phyloP scores from a whole-genome alignment of 2,888 invertebrate genomes.

The Nomada goodeniana region DNA sequence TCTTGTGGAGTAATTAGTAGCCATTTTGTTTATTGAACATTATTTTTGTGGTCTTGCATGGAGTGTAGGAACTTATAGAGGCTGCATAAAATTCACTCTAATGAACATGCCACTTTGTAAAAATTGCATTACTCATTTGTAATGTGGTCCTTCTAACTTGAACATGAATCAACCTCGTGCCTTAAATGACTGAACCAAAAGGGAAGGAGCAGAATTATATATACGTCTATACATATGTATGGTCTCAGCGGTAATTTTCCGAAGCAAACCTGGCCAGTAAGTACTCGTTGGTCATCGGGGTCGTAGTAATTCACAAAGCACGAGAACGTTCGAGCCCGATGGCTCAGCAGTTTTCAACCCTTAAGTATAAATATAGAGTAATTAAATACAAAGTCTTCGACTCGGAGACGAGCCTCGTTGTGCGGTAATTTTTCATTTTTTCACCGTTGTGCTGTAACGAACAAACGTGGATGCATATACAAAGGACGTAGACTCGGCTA shows the following conservation, averaged over 20 bases:
- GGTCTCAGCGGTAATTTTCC: constrained; percentile 26
- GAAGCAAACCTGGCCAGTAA: constrained; percentile 19
- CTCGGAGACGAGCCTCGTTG: background rate
- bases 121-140: no score
- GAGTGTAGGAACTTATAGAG: no score
- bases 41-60: no score
- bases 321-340: constrained; percentile 4
- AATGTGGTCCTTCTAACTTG: no score
- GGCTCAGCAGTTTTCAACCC: background rate
- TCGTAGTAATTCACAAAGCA: constrained; percentile 23
- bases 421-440: background rate
- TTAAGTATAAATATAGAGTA: no score
- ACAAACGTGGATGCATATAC: constrained; percentile 28
- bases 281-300: constrained; percentile 56
- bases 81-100: no score
- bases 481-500: background rate
- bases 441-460: background rate
- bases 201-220: background rate
- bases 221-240: background rate
- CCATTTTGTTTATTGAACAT: no score
- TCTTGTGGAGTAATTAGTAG: no score
- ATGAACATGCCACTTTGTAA: no score
- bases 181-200: background rate
- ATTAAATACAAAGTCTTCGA: background rate
- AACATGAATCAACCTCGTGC: no score